These are phyloP conservation scores for Cacatua alba DNA, from an alignment of 2,113 vertebrate genomes.

Conservation along the genomic window DNA sequence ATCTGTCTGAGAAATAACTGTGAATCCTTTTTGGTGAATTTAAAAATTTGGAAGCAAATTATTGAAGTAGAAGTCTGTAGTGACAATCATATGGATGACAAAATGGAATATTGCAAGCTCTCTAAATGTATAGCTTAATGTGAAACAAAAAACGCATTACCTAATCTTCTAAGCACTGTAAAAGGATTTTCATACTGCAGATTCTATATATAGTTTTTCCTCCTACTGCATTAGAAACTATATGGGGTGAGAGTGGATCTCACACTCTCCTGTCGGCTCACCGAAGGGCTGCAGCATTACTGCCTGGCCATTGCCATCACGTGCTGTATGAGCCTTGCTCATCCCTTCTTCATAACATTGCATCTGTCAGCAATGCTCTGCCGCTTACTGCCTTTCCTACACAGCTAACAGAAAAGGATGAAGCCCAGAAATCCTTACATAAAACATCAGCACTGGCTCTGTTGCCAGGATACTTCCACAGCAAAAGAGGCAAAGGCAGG, in stretches of 20 bases:
- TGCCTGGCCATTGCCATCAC: background rate
- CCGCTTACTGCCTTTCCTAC: background rate
- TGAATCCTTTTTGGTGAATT: background rate
- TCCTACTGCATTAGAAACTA: background rate
- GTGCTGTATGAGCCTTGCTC: background rate
- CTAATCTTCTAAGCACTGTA: background rate
- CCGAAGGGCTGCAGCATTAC: background rate
- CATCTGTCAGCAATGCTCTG: background rate
- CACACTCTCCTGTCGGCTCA: background rate
- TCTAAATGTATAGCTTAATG: background rate
- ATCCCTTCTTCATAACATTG: background rate
- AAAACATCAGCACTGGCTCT: constrained; percentile 19
- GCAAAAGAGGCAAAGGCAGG: background rate
- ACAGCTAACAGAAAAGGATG: background rate
- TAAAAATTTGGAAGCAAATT: background rate
- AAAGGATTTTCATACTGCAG: background rate
- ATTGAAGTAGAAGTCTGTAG: background rate
- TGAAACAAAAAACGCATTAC: background rate
- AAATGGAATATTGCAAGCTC: background rate
- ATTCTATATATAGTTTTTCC: background rate
- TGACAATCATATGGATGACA: background rate
- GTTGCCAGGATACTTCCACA: constrained; percentile 61
- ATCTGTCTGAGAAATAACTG: background rate
- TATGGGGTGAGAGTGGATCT: background rate
- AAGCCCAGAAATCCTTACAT: constrained; percentile 23